Conservation (phyloP, 2,797 vertebrate genomes). For the Dryobates pubescens region DNA sequence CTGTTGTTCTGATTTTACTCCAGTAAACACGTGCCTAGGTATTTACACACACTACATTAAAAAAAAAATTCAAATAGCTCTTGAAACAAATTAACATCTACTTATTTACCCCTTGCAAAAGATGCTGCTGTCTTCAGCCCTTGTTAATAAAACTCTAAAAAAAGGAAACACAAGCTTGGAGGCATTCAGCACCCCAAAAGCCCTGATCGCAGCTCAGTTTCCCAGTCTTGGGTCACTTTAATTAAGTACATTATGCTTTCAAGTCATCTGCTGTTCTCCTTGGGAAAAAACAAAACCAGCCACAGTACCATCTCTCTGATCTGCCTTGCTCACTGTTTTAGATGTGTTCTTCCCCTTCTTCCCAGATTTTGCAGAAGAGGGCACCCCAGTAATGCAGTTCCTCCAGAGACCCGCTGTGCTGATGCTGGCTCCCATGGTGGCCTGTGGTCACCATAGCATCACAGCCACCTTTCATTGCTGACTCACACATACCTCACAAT, state of each 20-base stretch:
- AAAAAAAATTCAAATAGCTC: background rate
- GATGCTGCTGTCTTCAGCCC: background rate
- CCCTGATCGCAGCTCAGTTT: background rate
- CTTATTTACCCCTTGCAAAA: background rate
- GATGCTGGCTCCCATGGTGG: background rate
- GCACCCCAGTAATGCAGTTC: rapidly evolving
- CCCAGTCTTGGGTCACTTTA: background rate
- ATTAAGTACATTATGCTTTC: background rate
- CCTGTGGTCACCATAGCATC: rapidly evolving
- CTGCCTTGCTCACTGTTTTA: background rate
- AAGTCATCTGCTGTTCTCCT: background rate
- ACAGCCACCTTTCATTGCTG: background rate
- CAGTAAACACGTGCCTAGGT: background rate
- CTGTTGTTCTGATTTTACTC: background rate
- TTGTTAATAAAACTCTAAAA: background rate
- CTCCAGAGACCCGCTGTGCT: rapidly evolving
- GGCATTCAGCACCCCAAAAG: background rate
- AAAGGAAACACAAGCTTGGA: background rate
- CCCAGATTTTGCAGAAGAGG: background rate
- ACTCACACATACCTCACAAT: background rate
- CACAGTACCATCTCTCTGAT: background rate
- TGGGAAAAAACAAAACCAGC: background rate
- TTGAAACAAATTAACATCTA: background rate
- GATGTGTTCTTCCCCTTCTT: background rate
- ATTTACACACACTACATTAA: background rate